These are phyloP conservation scores for Dunckerocampus dactyliophorus DNA, from an alignment of 2,113 vertebrate species.

Conservation along the genomic window DNA sequence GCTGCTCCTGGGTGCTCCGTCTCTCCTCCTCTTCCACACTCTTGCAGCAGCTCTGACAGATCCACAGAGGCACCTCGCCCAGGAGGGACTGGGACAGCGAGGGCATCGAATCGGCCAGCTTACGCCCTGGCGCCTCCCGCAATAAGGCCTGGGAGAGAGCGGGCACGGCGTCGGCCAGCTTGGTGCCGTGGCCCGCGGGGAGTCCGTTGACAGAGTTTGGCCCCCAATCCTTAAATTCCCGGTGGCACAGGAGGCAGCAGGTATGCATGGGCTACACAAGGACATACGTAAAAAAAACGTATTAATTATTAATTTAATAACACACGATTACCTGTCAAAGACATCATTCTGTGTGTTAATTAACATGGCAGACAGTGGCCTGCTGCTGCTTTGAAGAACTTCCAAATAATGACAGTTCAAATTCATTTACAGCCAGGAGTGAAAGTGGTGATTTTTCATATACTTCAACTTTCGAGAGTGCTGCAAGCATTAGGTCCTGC, in stretches of 20 bases:
- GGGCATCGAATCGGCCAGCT: slow-evolving; percentile 91
- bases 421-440: background rate
- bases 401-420: background rate
- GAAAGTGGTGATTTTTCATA: background rate
- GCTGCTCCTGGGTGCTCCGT: slow-evolving; percentile 85
- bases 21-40: slow-evolving; percentile 97
- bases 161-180: slow-evolving; percentile 83
- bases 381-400: background rate
- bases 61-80: slow-evolving; percentile 97
- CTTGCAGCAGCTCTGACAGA: slow-evolving; percentile 97
- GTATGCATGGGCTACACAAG: slow-evolving; percentile 84
- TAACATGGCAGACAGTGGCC: background rate
- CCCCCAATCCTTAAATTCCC: slow-evolving; percentile 96
- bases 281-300: slow-evolving; percentile 50
- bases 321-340: background rate
- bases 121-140: slow-evolving; percentile 82
- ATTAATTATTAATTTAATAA: background rate
- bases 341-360: background rate
- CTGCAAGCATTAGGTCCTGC: too few species aligned
- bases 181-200: slow-evolving; percentile 81
- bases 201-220: slow-evolving; percentile 85
- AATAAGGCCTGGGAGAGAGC: slow-evolving; percentile 91
- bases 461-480: background rate
- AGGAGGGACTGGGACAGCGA: slow-evolving; percentile 93
- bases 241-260: slow-evolving; percentile 95